Evolutionary conservation across 2,113 vertebrate species (phyloP).

Genomic region (Cathartes aura): DNA sequence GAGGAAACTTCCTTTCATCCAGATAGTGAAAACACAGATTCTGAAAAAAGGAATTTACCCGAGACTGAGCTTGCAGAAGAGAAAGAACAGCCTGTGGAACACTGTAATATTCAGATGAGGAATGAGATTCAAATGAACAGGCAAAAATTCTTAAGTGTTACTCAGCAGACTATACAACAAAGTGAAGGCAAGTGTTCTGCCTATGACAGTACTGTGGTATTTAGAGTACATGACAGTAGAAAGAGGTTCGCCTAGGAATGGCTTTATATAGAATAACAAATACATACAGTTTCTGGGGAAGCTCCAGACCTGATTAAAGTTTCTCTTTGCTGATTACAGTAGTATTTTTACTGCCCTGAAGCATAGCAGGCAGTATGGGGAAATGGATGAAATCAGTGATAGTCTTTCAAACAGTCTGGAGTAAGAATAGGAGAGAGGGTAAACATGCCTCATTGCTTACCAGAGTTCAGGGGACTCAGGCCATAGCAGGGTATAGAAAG

Average conservation of each 20-base stretch:
- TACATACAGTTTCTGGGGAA: neutral
- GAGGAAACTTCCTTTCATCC: neutral
- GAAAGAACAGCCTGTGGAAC: constrained; percentile 2
- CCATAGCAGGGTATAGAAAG: neutral
- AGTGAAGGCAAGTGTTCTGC: constrained; percentile 73
- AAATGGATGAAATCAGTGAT: neutral
- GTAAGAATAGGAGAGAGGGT: neutral
- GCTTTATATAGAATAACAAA: neutral
- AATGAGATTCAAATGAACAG: constrained; percentile 81
- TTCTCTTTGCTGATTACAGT: neutral
- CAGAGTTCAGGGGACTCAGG: neutral
- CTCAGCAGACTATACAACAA: constrained; percentile 77
- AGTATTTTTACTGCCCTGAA: neutral
- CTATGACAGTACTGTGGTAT: neutral
- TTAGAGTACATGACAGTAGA: neutral
- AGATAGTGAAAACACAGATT: neutral
- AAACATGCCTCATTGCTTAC: neutral
- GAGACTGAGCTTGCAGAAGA: neutral
- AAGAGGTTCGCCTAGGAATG: neutral
- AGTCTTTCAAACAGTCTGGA: neutral
- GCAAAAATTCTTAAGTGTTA: constrained; percentile 76
- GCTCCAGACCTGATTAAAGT: neutral
- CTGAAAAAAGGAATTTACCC: neutral
- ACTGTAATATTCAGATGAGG: constrained; percentile 33
- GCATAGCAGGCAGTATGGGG: neutral